phyloP scores from a whole-genome alignment of 2,797 vertebrate species.

The Enteromius viviparus region DNA sequence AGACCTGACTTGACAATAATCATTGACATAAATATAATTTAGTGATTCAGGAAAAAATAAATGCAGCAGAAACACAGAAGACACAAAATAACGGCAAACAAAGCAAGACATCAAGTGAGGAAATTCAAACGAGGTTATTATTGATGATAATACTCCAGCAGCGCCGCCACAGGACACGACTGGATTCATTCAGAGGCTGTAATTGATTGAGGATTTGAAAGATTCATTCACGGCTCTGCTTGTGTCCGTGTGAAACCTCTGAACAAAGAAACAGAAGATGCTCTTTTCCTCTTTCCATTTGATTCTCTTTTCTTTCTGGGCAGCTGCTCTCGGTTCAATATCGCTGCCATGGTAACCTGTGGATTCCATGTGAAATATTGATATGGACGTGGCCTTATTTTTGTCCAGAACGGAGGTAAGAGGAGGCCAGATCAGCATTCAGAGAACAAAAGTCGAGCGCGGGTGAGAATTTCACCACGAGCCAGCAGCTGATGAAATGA shows the following conservation, averaged over 20 bases:
- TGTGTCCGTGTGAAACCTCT: not conserved
- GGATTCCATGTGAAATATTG: conserved; percentile 57
- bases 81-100: too few relatives aligned
- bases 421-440: conserved; percentile 21
- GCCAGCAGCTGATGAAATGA: not conserved
- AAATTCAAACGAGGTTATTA: not conserved
- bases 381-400: conserved; percentile 50
- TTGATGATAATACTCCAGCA: not conserved
- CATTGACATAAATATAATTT: not conserved
- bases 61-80: not conserved
- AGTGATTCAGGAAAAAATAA: not conserved
- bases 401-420: not conserved
- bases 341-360: conserved; percentile 55
- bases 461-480: not conserved
- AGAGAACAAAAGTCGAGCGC: not conserved
- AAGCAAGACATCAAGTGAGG: not conserved
- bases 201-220: not conserved
- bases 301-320: not conserved
- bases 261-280: not conserved
- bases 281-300: conserved; percentile 15
- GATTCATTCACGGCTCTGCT: not conserved
- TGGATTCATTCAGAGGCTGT: not conserved
- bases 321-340: conserved; percentile 38
- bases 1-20: not conserved
- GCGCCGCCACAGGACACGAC: not conserved